Conservation (phyloP, 2,888 invertebrate species). For the Myopa testacea region DNA sequence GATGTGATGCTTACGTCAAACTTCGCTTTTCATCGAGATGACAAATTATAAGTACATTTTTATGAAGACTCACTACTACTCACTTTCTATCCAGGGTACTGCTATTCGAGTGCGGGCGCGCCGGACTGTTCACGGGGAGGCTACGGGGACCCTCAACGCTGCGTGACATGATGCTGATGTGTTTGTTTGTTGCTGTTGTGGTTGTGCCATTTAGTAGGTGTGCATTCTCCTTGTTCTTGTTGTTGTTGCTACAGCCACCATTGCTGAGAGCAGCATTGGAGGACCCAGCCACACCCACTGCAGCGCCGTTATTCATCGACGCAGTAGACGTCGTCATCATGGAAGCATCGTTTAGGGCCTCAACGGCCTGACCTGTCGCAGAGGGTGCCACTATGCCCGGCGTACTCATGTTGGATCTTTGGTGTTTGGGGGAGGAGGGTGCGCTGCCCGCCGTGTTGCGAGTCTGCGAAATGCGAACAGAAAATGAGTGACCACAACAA, state of each 20-base stretch:
- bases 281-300: constrained; percentile 37
- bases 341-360: constrained; percentile 60
- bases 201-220: constrained; percentile 45
- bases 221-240: constrained; percentile 52
- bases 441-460: constrained; percentile 73
- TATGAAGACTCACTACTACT: constrained; percentile 41
- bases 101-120: constrained; percentile 67
- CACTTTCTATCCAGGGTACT: constrained; percentile 72
- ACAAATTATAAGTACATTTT: background rate
- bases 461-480: constrained; percentile 54
- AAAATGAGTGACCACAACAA: background rate
- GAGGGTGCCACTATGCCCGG: constrained; percentile 62
- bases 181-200: constrained; percentile 56
- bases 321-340: constrained; percentile 59
- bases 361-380: constrained; percentile 68
- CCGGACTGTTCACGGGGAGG: constrained; percentile 69
- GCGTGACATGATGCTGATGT: constrained; percentile 71
- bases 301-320: constrained; percentile 44
- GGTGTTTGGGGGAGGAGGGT: constrained; percentile 71
- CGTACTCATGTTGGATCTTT: constrained; percentile 68
- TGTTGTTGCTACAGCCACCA: constrained; percentile 48
- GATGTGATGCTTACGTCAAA: background rate
- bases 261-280: constrained; percentile 45
- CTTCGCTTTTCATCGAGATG: background rate
- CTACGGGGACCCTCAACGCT: constrained; percentile 74